Base-by-base conservation (phyloP, 2,113 vertebrate species). In the Larimichthys crocea region DNA sequence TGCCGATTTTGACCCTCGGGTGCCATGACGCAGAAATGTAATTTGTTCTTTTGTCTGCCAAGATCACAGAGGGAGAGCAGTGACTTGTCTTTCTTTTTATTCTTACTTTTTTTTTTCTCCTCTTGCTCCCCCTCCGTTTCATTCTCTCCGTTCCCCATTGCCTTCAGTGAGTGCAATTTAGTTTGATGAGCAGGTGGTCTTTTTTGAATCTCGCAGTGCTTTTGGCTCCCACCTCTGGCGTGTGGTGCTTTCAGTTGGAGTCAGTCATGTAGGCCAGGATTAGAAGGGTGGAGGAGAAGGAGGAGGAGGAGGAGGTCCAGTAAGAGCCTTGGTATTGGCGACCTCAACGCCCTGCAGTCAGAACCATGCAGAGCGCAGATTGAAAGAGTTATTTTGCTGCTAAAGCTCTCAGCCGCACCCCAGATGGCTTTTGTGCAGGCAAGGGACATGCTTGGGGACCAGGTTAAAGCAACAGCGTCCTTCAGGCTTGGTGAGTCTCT, bases 121-220 rank as follows among this genome's bases (percentile, higher is more conserved):
- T 53, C 35, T 56, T 40, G 4, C 50, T 68, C 71, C 66, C 66
- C 68, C 66, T 84, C 63, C 71, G 88, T 89, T 91, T 84, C 85
- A 89, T 80, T 91, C 74, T 77, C 74, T 85, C 67, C 82, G 42
- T 84, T 79, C 59, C 53, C 63, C 52, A 44, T 78, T 81, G 82
- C 84, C 67, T 86, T 88, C 74, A 84, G 79, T 66, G 86, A 90
- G 86, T 91, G 90, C 88, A 94, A 93, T 93, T 94, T 92, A 93
- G 87, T 94, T 91, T 89, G 92, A 91, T 80, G 88, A 94, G 91
- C 94, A 94, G 94, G 93, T 95, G 94, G 92, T 92, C 91, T 89
- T 88, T 90, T 89, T 89, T 88, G 31, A 87, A 80, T 85, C 85
- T 82, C 88, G 70, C 91, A 86, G 88, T 85, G 80, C 81, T 85